These are phyloP conservation scores for Lynx canadensis DNA, from an alignment of 2,113 vertebrate genomes.

Conservation along the genomic window DNA sequence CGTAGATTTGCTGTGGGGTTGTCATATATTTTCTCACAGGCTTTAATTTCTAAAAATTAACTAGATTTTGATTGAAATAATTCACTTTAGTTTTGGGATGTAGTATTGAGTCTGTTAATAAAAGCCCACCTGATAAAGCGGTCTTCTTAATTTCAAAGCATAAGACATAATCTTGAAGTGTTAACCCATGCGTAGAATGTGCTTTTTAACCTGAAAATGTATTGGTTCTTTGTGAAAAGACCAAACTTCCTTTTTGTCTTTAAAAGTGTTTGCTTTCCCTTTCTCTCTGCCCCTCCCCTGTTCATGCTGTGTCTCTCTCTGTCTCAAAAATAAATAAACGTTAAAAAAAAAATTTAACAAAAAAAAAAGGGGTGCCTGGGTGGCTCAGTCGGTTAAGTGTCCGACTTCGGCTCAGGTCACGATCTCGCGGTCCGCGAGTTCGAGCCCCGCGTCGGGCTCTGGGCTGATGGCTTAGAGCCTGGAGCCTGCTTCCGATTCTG, in stretches of 20 bases:
- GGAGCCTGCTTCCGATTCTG: no score
- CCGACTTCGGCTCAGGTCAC: no score
- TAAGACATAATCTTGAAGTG: neutral
- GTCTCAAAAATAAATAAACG: no score
- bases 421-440: no score
- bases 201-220: neutral
- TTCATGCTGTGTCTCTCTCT: no score
- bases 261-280: neutral
- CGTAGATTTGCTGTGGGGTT: neutral
- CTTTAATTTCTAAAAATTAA: neutral
- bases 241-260: neutral
- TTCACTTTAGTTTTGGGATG: neutral
- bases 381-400: no score
- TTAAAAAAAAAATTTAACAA: no score
- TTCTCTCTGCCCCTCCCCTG: no score
- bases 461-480: no score
- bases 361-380: no score
- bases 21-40: neutral
- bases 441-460: no score
- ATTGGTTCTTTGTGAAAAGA: neutral
- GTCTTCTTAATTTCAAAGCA: neutral
- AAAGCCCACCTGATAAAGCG: neutral
- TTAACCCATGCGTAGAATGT: neutral
- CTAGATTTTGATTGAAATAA: neutral
- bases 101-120: neutral